Evolutionary conservation across 2,888 invertebrate genomes (phyloP).

Genomic region (Apamea crenata): DNA sequence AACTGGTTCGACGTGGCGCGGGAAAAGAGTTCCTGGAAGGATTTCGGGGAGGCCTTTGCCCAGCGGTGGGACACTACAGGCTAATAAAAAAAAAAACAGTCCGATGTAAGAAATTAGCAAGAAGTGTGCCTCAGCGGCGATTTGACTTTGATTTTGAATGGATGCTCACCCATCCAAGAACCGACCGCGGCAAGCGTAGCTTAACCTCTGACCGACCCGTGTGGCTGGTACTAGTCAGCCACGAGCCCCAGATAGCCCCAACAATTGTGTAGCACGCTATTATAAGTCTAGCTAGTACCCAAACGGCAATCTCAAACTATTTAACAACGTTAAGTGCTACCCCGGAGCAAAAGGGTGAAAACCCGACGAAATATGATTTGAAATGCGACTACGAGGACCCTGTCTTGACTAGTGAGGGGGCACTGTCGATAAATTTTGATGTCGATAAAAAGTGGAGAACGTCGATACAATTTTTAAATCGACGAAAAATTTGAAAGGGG

Average conservation of each 20-base stretch:
- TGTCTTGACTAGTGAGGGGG: constrained; percentile 66
- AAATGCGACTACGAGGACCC: constrained; percentile 48
- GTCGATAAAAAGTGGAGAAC: constrained; percentile 37
- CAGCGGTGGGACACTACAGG: too few species aligned
- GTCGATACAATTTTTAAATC: too few species aligned
- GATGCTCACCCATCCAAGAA: background rate
- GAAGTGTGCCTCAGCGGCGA: too few species aligned
- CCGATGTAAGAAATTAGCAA: too few species aligned
- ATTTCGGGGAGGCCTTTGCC: too few species aligned
- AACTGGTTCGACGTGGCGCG: too few species aligned
- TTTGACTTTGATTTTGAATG: background rate
- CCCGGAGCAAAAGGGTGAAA: constrained; percentile 62
- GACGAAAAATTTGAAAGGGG: rapidly evolving
- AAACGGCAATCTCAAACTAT: constrained; percentile 46
- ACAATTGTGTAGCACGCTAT: background rate
- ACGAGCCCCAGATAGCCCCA: background rate
- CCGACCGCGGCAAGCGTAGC: background rate
- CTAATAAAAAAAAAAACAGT: too few species aligned
- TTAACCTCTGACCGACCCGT: background rate
- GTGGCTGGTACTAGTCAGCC: background rate
- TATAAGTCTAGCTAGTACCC: background rate
- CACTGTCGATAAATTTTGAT: constrained; percentile 52
- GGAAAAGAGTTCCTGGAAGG: too few species aligned
- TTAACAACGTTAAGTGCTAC: constrained; percentile 36
- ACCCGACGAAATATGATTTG: constrained; percentile 77